These are phyloP conservation scores for Phoebastria nigripes DNA, from an alignment of 2,797 vertebrate species.

Conservation along the genomic window DNA sequence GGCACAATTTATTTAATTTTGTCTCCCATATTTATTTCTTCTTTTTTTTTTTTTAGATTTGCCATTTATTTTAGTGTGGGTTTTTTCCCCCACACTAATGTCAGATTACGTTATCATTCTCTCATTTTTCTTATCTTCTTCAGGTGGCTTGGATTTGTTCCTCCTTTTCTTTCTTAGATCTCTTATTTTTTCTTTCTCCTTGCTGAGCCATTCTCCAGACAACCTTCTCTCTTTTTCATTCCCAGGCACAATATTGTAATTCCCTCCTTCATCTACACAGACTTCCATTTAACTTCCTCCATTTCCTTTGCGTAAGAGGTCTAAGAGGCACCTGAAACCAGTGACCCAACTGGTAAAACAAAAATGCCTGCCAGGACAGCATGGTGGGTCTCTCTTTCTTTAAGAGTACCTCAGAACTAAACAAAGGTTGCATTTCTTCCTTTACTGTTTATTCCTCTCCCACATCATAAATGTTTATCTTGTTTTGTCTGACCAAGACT, in stretches of 20 bases:
- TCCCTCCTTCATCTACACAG: background rate
- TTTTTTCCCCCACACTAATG: fast-evolving
- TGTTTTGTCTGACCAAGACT: background rate
- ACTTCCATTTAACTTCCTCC: background rate
- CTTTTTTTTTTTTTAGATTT: background rate
- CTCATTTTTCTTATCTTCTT: background rate
- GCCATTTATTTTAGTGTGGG: fast-evolving
- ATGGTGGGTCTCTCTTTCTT: background rate
- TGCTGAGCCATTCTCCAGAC: background rate
- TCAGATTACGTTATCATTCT: background rate
- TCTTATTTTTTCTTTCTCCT: background rate
- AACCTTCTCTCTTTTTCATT: background rate
- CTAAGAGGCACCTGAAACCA: background rate
- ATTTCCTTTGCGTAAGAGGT: background rate
- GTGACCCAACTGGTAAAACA: background rate
- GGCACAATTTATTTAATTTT: background rate
- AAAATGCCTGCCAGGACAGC: background rate
- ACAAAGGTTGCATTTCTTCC: background rate
- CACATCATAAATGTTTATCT: background rate
- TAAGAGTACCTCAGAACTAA: background rate
- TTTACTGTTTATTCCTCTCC: background rate
- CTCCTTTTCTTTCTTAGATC: background rate
- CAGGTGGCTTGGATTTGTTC: background rate
- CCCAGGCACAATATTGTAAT: background rate
- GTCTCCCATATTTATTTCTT: background rate